A percentile compares a stretch with the other conserved stretches of the same genome.
These are phyloP conservation scores for Cydia fagiglandana DNA, from an alignment of 1,140 invertebrate species.

Conservation along the genomic window DNA sequence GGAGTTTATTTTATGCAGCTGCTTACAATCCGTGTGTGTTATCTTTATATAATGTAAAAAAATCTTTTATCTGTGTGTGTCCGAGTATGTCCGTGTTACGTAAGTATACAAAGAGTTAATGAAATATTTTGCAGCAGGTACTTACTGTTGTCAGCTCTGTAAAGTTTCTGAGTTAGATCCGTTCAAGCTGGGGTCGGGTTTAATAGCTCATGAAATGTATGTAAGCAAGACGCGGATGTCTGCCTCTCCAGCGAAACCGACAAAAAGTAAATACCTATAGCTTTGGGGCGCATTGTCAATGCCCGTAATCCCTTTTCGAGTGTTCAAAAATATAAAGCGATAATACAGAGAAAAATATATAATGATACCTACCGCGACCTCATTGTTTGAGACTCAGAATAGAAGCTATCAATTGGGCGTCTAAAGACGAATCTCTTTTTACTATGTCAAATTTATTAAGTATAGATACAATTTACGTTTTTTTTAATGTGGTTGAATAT, in stretches of 20 bases:
- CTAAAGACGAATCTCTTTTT: neutral
- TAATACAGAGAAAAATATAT: conserved; percentile 49
- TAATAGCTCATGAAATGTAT: conserved; percentile 78
- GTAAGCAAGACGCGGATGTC: conserved; percentile 63
- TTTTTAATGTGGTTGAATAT: too few species aligned
- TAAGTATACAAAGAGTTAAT: neutral
- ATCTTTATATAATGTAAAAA: too few species aligned
- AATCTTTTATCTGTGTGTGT: too few species aligned
- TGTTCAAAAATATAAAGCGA: conserved; percentile 50
- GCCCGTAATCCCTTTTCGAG: conserved; percentile 66
- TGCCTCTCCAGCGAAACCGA: conserved; percentile 56
- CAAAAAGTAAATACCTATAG: conserved; percentile 61
- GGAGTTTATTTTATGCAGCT: too few species aligned
- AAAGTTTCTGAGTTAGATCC: conserved; percentile 44
- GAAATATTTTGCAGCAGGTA: neutral
- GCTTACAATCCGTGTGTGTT: too few species aligned
- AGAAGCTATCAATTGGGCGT: neutral
- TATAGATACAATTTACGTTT: neutral
- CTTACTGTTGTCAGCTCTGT: conserved; percentile 45
- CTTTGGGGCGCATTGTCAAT: conserved; percentile 62
- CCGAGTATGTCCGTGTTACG: too few species aligned
- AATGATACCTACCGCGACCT: conserved; percentile 27
- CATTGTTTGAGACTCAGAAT: neutral
- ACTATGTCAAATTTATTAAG: neutral
- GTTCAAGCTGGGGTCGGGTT: conserved; percentile 58